A percentile compares a stretch with the other conserved stretches of the same genome.
Conservation (phyloP, 1,140 invertebrate species). For the Luehdorfia chinensis region DNA sequence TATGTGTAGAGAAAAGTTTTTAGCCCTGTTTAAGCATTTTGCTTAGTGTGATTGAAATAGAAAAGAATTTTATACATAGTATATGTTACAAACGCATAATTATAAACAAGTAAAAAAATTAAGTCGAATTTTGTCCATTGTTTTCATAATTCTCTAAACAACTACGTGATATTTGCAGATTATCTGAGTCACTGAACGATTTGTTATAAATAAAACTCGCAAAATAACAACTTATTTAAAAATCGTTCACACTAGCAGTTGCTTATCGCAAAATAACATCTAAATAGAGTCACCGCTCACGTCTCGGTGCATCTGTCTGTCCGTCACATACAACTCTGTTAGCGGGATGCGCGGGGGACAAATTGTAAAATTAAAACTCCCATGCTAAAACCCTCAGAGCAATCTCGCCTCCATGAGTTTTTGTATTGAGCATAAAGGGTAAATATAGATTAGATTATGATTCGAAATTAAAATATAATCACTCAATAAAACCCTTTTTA, state of each 20-base stretch:
- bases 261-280: conserved; percentile 12
- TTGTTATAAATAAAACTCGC: too few relatives aligned
- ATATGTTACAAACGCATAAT: too few relatives aligned
- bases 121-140: too few relatives aligned
- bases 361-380: conserved; percentile 63
- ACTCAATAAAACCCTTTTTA: not conserved
- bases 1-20: too few relatives aligned
- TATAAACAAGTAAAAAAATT: too few relatives aligned
- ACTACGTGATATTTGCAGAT: too few relatives aligned
- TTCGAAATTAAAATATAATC: conserved; percentile 1
- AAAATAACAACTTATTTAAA: not conserved
- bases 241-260: not conserved
- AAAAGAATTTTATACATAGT: too few relatives aligned
- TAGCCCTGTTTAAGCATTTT: too few relatives aligned
- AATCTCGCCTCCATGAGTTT: conserved; percentile 17
- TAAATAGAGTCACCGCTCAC: too few relatives aligned
- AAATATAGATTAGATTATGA: conserved; percentile 5
- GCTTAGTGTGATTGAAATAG: too few relatives aligned
- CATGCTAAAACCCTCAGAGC: conserved; percentile 41
- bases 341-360: conserved; percentile 30
- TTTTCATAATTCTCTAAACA: too few relatives aligned
- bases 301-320: conserved; percentile 27
- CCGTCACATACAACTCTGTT: conserved; percentile 19
- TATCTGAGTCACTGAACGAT: too few relatives aligned
- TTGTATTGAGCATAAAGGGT: conserved; percentile 1